These are phyloP conservation scores for Chionoecetes opilio DNA, from an alignment of 1,140 invertebrate genomes.

Conservation along the genomic window DNA sequence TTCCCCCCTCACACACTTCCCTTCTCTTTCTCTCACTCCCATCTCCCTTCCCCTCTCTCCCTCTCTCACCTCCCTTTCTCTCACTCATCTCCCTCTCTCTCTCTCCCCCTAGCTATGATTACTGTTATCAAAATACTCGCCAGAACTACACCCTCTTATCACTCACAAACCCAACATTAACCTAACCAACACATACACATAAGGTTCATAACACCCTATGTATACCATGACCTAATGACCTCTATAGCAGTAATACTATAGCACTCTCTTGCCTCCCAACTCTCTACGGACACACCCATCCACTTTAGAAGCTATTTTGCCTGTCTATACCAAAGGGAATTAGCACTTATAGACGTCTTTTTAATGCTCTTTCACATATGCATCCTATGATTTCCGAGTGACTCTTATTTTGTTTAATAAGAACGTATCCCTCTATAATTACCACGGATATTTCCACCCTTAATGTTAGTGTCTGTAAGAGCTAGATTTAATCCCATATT, in stretches of 20 bases:
- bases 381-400: constrained; percentile 42
- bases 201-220: neutral
- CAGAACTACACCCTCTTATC: neutral
- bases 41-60: too few species aligned
- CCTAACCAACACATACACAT: too few species aligned
- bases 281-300: neutral
- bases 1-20: too few species aligned
- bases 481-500: too few species aligned
- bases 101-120: constrained; percentile 19
- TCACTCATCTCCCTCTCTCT: too few species aligned
- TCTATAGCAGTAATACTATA: neutral
- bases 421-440: neutral
- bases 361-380: constrained; percentile 37
- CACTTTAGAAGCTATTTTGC: constrained; percentile 16
- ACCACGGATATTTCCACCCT: neutral
- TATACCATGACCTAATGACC: neutral
- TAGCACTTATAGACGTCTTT: constrained; percentile 47
- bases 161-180: neutral
- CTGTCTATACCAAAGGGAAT: too few species aligned
- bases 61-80: too few species aligned
- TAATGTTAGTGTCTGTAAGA: neutral
- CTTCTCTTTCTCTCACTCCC: too few species aligned
- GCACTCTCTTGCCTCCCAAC: neutral
- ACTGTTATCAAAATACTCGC: constrained; percentile 60
- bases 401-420: neutral